Evolutionary conservation across 2,113 vertebrate species (phyloP), one percentile per base, ranked within the genome.

Genomic region (Illadopsis cleaveri): DNA sequence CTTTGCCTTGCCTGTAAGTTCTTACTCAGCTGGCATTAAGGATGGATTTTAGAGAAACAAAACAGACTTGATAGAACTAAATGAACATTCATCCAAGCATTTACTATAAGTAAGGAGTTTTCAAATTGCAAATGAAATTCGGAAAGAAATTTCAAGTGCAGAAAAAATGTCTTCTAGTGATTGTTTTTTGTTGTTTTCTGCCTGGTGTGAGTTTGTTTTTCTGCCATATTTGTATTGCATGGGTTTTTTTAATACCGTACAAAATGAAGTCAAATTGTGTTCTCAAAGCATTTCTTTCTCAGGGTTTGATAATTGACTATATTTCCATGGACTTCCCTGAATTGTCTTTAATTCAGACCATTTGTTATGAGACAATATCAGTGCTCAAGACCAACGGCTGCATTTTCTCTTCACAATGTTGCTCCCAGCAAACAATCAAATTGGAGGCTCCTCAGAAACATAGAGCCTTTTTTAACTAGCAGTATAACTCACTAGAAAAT

Each of bases 401-500:
- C 11, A 35, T 88, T 92, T 93, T 83, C 61, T 89, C 70, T 85
- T 71, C 65, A 64, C 21, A 75, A 8, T 45, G 44, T 83, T 81
- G 71, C 82, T 94, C 35, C 60, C 72, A 86, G 68, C 68, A 90
- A 83, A 68, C 58, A 94, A 89, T 83, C 88, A 89, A 82, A 95
- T 70, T 82, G 60, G 86, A 82, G n/a, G 33, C 33, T 81, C 33
- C 76, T 70, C 72, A 90, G 79, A 90, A 96, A 68, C 48, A 53
- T 1, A 86, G 42, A 75, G n/a, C 17, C 54, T 71, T 86, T 93
- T 95, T 94, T 64, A 97, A 95, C 79, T 95, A 94, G 56, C 80
- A 86, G 48, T 91, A 91, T 89, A 95, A 91, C 72, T 92, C 93
- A 91, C 91, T 68, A 91, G 89, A 84, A 97, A 96, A 94, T 91